Evolutionary conservation across 2,797 vertebrate genomes (phyloP), one percentile per base, ranked within the genome.

Genomic region (Urosaurus nigricauda): DNA sequence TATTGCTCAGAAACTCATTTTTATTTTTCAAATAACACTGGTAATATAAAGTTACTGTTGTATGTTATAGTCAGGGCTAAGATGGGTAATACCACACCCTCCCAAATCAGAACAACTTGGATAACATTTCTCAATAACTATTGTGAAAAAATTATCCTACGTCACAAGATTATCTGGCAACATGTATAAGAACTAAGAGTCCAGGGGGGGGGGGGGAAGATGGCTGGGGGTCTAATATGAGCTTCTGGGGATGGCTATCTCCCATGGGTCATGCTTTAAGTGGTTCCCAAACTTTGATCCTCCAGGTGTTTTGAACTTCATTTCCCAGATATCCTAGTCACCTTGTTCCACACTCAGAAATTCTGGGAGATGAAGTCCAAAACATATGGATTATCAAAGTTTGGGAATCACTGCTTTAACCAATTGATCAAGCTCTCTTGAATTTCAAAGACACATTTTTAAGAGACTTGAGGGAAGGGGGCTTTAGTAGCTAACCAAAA

Each of bases 1-100:
- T 65, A 26, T 0, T 65, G 8, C 24, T 51, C 47, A 51, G 47
- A 51, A 26, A 8, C 24, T 65, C 26, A 65, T 65, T 65, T 26
- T 65, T 65, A 65, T 65, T 65, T 16, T 71, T 83, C 80, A 90
- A 78, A 37, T 56, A 83, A 53, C 53, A 21, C 13, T n/a, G 13
- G 6, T 9, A 56, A 6, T 3, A 60, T 0, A 65, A 35, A 85
- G 32, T 1, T 40, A 35, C 17, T 51, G 4, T 0, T 81, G 12
- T 0, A 84, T 80, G 14, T 79, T 86, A 79, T 26, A 79, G 35
- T 51, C 17, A 14, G 14, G 9, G 35, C 12, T 40, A n/a, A 81
- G 24, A 63, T 81, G 11, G 79, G 21, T 37, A 24, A 60, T 11
- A 29, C 37, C 21, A 21, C 13, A 19, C 37, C 37, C n/a, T 6